phyloP scores from a whole-genome alignment of 2,113 vertebrate species.

The Romanogobio albipinnatus region DNA sequence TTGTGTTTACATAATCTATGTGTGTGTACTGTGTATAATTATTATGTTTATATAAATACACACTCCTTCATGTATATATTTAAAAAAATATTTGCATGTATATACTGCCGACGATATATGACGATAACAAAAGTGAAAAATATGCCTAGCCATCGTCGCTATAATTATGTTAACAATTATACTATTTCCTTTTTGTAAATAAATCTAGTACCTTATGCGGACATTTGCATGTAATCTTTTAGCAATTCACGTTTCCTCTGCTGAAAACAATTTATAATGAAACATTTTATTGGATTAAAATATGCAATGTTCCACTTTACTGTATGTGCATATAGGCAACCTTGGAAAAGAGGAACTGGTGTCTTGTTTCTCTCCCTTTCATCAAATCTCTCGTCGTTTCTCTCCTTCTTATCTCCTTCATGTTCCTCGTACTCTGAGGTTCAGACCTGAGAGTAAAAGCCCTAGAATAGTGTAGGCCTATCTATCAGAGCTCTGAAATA shows the following conservation, averaged over 20 bases:
- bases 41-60: too few relatives aligned
- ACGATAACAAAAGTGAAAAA: not conserved
- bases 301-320: too few relatives aligned
- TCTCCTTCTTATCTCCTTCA: not conserved
- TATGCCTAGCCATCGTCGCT: not conserved
- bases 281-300: not conserved
- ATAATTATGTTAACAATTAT: not conserved
- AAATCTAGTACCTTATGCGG: not conserved
- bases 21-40: too few relatives aligned
- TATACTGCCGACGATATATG: too few relatives aligned
- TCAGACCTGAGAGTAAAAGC: not conserved
- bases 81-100: too few relatives aligned
- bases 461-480: slow-evolving; percentile 1
- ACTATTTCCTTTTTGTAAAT: not conserved
- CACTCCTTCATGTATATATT: too few relatives aligned
- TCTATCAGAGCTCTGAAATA: slow-evolving; percentile 14
- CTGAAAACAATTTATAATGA: not conserved
- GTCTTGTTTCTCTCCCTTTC: not conserved
- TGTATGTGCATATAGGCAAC: not conserved
- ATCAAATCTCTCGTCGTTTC: not conserved
- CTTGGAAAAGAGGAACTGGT: not conserved
- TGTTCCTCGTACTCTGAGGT: not conserved
- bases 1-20: too few relatives aligned
- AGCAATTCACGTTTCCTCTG: not conserved
- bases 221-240: not conserved